These are phyloP conservation scores for Ammodytes marinus DNA, from an alignment of 2,113 vertebrate species.

Conservation along the genomic window DNA sequence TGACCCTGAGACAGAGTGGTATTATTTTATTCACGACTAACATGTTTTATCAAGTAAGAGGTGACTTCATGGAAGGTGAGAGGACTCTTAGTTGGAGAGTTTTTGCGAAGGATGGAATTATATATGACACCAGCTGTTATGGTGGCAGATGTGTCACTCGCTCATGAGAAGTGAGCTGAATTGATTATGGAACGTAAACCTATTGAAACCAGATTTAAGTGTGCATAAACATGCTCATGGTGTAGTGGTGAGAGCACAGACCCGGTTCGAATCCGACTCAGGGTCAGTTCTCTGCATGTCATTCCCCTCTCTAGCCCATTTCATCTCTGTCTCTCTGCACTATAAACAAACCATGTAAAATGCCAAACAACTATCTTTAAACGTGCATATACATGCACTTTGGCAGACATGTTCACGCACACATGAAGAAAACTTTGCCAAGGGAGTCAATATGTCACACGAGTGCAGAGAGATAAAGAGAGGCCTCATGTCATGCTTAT, in stretches of 20 bases:
- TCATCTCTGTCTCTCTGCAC: no score
- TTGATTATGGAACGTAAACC: slow-evolving; percentile 20
- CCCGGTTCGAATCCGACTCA: no score
- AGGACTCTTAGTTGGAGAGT: slow-evolving; percentile 25
- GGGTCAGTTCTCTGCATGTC: no score
- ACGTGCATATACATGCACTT: not conserved
- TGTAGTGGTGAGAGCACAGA: no score
- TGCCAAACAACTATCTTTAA: no score
- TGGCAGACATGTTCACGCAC: not conserved
- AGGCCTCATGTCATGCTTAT: slow-evolving; percentile 12
- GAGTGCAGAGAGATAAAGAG: not conserved
- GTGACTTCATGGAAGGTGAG: slow-evolving; percentile 20
- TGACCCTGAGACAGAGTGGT: slow-evolving; percentile 36
- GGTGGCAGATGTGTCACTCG: slow-evolving; percentile 27
- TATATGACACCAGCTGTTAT: slow-evolving; percentile 32
- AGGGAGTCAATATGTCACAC: slow-evolving; percentile 3
- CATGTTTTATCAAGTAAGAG: slow-evolving; percentile 36
- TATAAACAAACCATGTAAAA: no score
- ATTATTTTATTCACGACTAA: slow-evolving; percentile 49
- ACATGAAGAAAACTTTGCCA: not conserved
- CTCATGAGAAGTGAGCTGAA: slow-evolving; percentile 15
- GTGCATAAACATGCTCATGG: not conserved
- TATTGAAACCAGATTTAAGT: not conserved
- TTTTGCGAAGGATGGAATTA: slow-evolving; percentile 28
- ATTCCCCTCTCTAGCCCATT: no score